Conservation (phyloP, 2,888 invertebrate species). For the Ashinkailepas kermadecensis region DNA sequence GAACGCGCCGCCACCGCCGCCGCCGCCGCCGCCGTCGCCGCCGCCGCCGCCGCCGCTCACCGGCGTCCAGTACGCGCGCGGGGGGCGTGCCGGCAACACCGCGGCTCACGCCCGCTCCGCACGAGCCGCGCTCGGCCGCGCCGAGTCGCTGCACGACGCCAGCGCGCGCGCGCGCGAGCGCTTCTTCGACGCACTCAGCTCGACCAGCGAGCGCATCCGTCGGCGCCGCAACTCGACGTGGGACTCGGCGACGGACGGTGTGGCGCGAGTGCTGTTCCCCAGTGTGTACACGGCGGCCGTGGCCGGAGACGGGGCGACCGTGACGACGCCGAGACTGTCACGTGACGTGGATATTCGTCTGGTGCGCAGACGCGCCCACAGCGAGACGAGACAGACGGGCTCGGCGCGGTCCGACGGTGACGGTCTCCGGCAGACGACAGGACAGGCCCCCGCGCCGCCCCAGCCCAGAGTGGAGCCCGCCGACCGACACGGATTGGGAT, state of each 20-base stretch:
- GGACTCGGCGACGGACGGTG: background rate
- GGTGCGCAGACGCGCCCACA: conserved; percentile 10
- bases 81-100: background rate
- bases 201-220: background rate
- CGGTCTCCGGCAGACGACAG: background rate
- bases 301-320: conserved; percentile 25
- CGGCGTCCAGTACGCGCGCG: background rate
- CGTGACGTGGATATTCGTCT: conserved; percentile 26
- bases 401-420: background rate
- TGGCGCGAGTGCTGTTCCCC: background rate
- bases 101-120: background rate
- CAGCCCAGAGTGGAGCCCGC: background rate
- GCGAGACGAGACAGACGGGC: background rate
- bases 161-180: background rate
- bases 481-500: conserved; percentile 27
- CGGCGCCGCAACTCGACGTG: conserved; percentile 1
- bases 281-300: background rate
- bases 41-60: background rate
- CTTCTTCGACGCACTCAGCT: conserved; percentile 12
- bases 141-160: conserved; percentile 10
- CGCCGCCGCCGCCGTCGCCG: background rate
- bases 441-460: background rate
- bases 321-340: conserved; percentile 29
- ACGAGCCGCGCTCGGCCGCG: background rate
- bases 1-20: background rate